Percentiles rank a stretch among this genome's conserved stretches.
phyloP scores from a whole-genome alignment of 2,113 vertebrate species.

The Hirundichthys speculiger region DNA sequence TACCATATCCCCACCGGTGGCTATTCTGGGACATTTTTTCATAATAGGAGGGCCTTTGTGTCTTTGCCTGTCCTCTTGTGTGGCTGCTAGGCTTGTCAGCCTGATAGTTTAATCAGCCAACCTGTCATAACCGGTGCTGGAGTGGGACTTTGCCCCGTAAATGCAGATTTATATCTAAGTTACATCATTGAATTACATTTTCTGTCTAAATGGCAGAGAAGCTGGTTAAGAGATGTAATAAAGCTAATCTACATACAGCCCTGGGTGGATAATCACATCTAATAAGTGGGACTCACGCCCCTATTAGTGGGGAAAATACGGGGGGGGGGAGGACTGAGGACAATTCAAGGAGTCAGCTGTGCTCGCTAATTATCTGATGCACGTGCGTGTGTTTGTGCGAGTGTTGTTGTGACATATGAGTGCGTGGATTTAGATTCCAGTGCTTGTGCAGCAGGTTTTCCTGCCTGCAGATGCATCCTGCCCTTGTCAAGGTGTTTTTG shows the following conservation, averaged over 20 bases:
- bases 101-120: slow-evolving; percentile 78
- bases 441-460: slow-evolving; percentile 51
- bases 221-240: slow-evolving; percentile 74
- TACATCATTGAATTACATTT: slow-evolving; percentile 81
- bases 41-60: slow-evolving; percentile 76
- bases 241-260: slow-evolving; percentile 78
- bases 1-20: slow-evolving; percentile 77
- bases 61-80: slow-evolving; percentile 71
- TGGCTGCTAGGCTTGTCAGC: slow-evolving; percentile 76
- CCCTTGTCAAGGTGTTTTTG: slow-evolving; percentile 39
- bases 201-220: slow-evolving; percentile 75
- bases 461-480: slow-evolving; percentile 25
- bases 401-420: slow-evolving; percentile 59
- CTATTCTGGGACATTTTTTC: slow-evolving; percentile 75
- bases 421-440: slow-evolving; percentile 47
- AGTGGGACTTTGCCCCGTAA: slow-evolving; percentile 75
- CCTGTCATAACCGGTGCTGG: slow-evolving; percentile 72
- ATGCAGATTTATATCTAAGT: slow-evolving; percentile 80
- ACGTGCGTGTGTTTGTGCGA: slow-evolving; percentile 60
- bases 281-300: slow-evolving; percentile 77
- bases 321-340: slow-evolving; percentile 71
- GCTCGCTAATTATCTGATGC: slow-evolving; percentile 73
- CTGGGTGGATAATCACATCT: slow-evolving; percentile 79
- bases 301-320: slow-evolving; percentile 71
- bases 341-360: slow-evolving; percentile 76